Evolutionary conservation across 2,888 invertebrate species (phyloP).

Genomic region (Piscicola geometra): DNA sequence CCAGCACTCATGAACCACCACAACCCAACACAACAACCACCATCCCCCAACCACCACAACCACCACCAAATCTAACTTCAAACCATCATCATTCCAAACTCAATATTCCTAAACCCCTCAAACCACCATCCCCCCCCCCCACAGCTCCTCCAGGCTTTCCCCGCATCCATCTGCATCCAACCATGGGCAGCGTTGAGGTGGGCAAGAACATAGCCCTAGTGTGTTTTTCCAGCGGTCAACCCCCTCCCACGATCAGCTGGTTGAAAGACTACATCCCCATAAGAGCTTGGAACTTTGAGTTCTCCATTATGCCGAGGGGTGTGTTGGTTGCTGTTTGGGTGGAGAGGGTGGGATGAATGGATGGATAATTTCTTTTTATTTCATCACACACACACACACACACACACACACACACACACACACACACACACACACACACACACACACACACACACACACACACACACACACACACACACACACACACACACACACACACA

Average conservation of each 20-base stretch:
- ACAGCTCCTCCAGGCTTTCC: slow-evolving; percentile 85
- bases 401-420: slow-evolving; percentile 15
- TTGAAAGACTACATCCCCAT: slow-evolving; percentile 75
- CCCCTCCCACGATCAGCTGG: slow-evolving; percentile 78
- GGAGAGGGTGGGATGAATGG: neutral
- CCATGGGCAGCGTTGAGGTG: slow-evolving; percentile 89
- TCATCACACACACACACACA: slow-evolving; percentile 12
- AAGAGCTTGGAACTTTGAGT: slow-evolving; percentile 63
- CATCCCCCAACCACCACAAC: neutral
- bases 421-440: slow-evolving; percentile 14
- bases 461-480: slow-evolving; percentile 8
- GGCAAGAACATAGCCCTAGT: slow-evolving; percentile 83
- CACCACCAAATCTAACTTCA: neutral
- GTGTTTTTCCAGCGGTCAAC: slow-evolving; percentile 81
- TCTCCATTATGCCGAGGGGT: slow-evolving; percentile 45
- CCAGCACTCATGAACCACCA: too few relatives aligned
- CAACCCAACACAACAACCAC: neutral
- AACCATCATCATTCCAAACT: neutral
- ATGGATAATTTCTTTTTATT: neutral
- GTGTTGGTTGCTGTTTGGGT: neutral
- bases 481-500: slow-evolving; percentile 10
- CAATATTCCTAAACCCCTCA: neutral
- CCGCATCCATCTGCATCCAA: slow-evolving; percentile 76
- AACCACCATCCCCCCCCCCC: neutral
- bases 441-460: neutral